A percentile compares a stretch with the other conserved stretches of the same genome.
These are phyloP conservation scores for Doris montereyensis DNA, from an alignment of 2,888 invertebrate species.

Conservation along the genomic window DNA sequence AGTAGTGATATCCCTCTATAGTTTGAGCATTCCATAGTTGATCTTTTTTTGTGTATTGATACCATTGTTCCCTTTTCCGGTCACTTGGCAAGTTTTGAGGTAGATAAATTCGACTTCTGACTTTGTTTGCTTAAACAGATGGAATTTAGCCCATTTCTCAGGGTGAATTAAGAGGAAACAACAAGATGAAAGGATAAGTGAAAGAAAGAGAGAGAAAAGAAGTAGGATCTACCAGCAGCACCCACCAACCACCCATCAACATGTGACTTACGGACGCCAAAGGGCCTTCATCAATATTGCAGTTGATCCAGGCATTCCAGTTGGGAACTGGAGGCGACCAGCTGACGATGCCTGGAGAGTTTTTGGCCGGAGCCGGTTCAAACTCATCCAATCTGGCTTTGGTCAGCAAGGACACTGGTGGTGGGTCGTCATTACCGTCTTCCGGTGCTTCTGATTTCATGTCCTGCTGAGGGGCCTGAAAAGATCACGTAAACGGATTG, in stretches of 20 bases:
- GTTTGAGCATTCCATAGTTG: too few species aligned
- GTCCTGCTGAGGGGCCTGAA: too few species aligned
- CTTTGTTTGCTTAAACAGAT: not conserved
- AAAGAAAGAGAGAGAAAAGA: too few species aligned
- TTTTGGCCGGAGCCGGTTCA: conserved; percentile 77
- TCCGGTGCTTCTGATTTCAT: too few species aligned
- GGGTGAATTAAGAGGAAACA: too few species aligned
- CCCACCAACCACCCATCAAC: too few species aligned
- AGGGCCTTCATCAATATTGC: conserved; percentile 95
- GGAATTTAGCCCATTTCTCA: not conserved
- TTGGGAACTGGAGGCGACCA: conserved; percentile 97
- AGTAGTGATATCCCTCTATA: too few species aligned
- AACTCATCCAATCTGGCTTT: conserved; percentile 79
- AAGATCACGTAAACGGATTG: too few species aligned
- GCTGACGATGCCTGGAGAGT: conserved; percentile 83
- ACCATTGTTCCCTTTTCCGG: too few species aligned
- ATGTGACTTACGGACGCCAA: conserved; percentile 74
- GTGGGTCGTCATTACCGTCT: conserved; percentile 48
- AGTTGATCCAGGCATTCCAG: conserved; percentile 98
- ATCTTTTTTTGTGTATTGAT: too few species aligned
- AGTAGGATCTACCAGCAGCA: too few species aligned
- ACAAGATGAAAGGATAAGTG: too few species aligned
- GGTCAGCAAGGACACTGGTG: conserved; percentile 76
- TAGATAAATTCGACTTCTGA: not conserved
- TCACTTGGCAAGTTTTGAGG: not conserved